Conservation (phyloP, 1,140 invertebrate species). For the Oryzaephilus surinamensis region DNA sequence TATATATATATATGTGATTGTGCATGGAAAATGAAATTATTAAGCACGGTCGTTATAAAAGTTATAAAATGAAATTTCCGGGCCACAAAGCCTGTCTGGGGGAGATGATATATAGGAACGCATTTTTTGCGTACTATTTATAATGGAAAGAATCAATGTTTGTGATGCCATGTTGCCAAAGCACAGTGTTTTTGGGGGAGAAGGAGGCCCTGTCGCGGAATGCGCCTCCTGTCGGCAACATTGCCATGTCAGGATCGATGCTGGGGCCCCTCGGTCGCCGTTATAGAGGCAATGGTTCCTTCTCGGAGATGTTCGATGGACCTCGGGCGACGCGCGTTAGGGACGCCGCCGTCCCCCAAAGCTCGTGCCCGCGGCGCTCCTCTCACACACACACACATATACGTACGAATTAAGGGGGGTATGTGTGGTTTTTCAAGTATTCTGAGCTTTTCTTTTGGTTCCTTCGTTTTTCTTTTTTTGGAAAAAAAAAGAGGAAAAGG, state of each 20-base stretch:
- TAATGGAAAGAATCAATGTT: slow-evolving; percentile 36
- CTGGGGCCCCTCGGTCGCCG: slow-evolving; percentile 14
- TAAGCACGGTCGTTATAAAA: slow-evolving; percentile 32
- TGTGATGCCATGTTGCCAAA: slow-evolving; percentile 27
- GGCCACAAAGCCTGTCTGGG: slow-evolving; percentile 33
- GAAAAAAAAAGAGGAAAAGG: no score
- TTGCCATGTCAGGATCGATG: slow-evolving; percentile 17
- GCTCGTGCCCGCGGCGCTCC: slow-evolving; percentile 9
- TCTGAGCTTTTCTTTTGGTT: no score
- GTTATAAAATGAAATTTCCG: slow-evolving; percentile 38
- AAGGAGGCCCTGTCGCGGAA: slow-evolving; percentile 15
- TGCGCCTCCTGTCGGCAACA: slow-evolving; percentile 15
- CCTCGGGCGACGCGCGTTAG: slow-evolving; percentile 11
- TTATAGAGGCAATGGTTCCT: slow-evolving; percentile 20
- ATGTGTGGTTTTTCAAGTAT: no score
- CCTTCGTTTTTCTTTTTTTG: no score
- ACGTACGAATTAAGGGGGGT: background rate
- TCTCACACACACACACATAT: no score
- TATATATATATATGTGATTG: slow-evolving; percentile 7
- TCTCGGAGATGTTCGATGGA: slow-evolving; percentile 22
- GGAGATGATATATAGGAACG: slow-evolving; percentile 34
- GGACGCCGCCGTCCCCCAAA: slow-evolving; percentile 13
- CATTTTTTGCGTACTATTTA: slow-evolving; percentile 36
- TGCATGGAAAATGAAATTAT: slow-evolving; percentile 27
- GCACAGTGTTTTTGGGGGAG: no score